Percentiles rank a stretch among this genome's conserved stretches.
These are phyloP conservation scores for Spilarctia lutea DNA, from an alignment of 2,888 invertebrate species.

Conservation along the genomic window DNA sequence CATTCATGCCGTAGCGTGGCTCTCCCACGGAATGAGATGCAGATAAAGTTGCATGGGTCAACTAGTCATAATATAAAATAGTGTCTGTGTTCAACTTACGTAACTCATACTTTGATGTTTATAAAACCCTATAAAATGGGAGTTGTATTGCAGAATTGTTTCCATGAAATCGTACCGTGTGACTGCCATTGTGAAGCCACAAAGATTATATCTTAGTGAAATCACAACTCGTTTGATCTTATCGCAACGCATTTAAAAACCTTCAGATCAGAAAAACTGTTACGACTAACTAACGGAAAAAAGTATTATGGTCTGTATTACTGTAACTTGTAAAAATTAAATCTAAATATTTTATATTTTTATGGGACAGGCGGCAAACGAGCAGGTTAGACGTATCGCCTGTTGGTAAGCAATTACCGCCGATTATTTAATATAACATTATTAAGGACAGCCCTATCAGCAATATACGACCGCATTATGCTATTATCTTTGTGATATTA, in stretches of 20 bases:
- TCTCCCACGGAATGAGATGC: too few species aligned
- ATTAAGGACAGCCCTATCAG: not conserved
- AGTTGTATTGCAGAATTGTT: conserved; percentile 14
- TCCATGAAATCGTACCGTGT: conserved; percentile 34
- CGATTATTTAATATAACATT: not conserved
- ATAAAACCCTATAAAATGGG: conserved; percentile 23
- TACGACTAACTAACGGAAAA: conserved; percentile 6
- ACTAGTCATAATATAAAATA: not conserved
- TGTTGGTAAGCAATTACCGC: too few species aligned
- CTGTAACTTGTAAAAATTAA: not conserved
- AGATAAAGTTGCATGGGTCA: too few species aligned
- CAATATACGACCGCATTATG: not conserved
- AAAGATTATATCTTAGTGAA: conserved; percentile 44
- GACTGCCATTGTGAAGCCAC: conserved; percentile 40
- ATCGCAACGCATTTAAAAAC: conserved; percentile 14
- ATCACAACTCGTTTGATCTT: conserved; percentile 26
- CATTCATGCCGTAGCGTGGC: too few species aligned
- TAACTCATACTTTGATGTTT: conserved; percentile 28
- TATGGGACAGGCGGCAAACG: too few species aligned
- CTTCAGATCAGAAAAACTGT: conserved; percentile 8
- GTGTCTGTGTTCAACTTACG: not conserved
- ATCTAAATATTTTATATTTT: not conserved
- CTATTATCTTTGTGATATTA: not conserved
- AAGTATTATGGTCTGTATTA: not conserved
- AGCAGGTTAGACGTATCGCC: too few species aligned